phyloP scores from a whole-genome alignment of 2,113 vertebrate genomes.

The Cyanistes caeruleus region DNA sequence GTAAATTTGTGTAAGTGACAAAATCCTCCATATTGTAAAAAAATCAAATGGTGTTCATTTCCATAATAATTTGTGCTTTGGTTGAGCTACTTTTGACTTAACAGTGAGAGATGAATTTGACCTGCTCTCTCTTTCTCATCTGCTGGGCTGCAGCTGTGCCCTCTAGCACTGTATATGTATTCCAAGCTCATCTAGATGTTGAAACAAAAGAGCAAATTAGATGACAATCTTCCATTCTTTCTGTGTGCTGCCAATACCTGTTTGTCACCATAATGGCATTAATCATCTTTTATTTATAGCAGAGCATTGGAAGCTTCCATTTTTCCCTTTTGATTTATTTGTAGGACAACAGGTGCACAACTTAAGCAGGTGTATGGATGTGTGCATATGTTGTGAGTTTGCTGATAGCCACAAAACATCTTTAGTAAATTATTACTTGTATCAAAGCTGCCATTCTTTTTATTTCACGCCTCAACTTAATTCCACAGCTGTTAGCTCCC shows the following conservation, averaged over 20 bases:
- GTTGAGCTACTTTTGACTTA: constrained; percentile 49
- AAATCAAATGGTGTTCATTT: constrained; percentile 6
- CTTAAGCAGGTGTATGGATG: constrained; percentile 10
- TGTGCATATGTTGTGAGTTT: background rate
- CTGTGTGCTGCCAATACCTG: constrained; percentile 29
- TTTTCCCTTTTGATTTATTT: constrained; percentile 6
- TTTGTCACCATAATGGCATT: constrained; percentile 39
- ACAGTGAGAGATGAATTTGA: constrained; percentile 10
- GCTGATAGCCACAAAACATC: constrained; percentile 34
- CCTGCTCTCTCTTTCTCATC: constrained; percentile 14
- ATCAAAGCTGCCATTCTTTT: constrained; percentile 43
- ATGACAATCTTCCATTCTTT: constrained; percentile 58
- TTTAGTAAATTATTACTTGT: constrained; percentile 57
- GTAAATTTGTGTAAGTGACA: background rate
- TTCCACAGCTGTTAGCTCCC: constrained; percentile 52
- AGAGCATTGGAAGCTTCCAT: constrained; percentile 7
- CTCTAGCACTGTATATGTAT: constrained; percentile 14
- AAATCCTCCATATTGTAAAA: background rate
- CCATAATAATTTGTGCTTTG: background rate
- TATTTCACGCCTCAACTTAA: constrained; percentile 40
- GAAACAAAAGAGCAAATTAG: constrained; percentile 47
- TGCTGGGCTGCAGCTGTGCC: constrained; percentile 35
- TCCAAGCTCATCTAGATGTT: constrained; percentile 43
- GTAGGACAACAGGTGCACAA: constrained; percentile 44
- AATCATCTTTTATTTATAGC: constrained; percentile 44